These are phyloP conservation scores for Clivina fossor DNA, from an alignment of 2,888 invertebrate species.

Conservation along the genomic window DNA sequence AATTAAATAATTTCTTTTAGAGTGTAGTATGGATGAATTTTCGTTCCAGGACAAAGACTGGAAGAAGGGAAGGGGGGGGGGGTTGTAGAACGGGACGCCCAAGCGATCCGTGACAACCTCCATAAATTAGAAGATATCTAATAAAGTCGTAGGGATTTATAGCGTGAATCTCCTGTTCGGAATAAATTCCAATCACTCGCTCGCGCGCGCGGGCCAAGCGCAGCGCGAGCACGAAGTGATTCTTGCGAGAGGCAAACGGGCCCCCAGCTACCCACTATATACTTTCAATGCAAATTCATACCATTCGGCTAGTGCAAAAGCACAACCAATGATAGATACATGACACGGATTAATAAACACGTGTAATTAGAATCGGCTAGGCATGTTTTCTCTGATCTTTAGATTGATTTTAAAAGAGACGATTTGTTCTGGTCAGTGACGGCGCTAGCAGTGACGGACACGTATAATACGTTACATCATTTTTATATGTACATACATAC, in stretches of 20 bases:
- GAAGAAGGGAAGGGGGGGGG: not conserved
- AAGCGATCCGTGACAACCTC: constrained; percentile 48
- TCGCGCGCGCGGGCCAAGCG: not conserved
- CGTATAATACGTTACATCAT: too few relatives aligned
- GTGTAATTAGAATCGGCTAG: constrained; percentile 27
- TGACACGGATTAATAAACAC: constrained; percentile 28
- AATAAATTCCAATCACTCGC: constrained; percentile 50
- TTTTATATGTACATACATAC: too few relatives aligned
- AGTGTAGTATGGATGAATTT: too few relatives aligned
- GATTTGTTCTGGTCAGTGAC: not conserved
- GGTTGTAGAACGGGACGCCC: constrained; percentile 12
- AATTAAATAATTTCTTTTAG: too few relatives aligned
- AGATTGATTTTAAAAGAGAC: too few relatives aligned
- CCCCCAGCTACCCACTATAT: constrained; percentile 12
- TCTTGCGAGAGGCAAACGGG: not conserved
- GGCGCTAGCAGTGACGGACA: too few relatives aligned
- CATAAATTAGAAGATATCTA: constrained; percentile 56
- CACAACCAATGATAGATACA: constrained; percentile 25
- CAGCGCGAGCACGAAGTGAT: not conserved
- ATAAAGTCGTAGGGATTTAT: constrained; percentile 56
- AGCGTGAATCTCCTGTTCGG: constrained; percentile 50
- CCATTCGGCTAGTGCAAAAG: constrained; percentile 25
- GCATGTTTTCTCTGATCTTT: too few relatives aligned
- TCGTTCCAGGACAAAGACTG: not conserved
- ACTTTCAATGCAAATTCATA: constrained; percentile 32